Base-by-base conservation (phyloP, 1,140 invertebrate genomes). In the Venturia canescens region DNA sequence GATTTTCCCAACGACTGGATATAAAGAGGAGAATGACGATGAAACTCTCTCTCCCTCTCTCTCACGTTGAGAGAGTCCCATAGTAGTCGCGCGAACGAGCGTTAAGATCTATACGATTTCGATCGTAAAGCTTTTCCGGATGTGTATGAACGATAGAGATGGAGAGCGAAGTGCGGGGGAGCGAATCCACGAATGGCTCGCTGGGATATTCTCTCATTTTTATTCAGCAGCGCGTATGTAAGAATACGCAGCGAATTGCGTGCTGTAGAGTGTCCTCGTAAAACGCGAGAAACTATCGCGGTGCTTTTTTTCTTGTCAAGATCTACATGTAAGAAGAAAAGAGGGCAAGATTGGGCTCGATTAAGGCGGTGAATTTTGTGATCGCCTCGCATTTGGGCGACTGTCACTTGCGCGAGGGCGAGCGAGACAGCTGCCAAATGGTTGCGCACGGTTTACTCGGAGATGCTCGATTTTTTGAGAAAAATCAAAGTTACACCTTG, bases 61-160 rank as follows among this genome's bases (percentile, higher is more conserved):
- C 50, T 53, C 6, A 18, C 50, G n/a, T 15, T 53, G 50, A n/a
- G 50, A 53, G 50, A 53, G 50, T 18, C 18, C 4, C 38, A 44
- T 44, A 44, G n/a, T 0, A 53, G 50, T n/a, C 50, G 18, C 60
- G 23, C 16, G 21, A 26, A 26, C 26, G 60, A 63, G 27, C 60
- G 26, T 63, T 63, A 63, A 63, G 60, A 63, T 63, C 60, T 63
- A 26, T 63, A 63, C 60, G 60, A 63, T 63, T 63, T 63, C 60
- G 60, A 63, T 63, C 60, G 60, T 63, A 26, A 63, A 63, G 60
- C 60, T 63, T 63, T 63, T 27, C 26, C 21, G 60, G 60, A 23
- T 53, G n/a, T 53, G 26, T 63, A 63, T 63, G 60, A 15, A 63
- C 26, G 60, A 63, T 27, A 63, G 26, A 63, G 60, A 27, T 26